phyloP scores from a whole-genome alignment of 2,113 vertebrate species.

The Gnathonemus echidnorhynchus region DNA sequence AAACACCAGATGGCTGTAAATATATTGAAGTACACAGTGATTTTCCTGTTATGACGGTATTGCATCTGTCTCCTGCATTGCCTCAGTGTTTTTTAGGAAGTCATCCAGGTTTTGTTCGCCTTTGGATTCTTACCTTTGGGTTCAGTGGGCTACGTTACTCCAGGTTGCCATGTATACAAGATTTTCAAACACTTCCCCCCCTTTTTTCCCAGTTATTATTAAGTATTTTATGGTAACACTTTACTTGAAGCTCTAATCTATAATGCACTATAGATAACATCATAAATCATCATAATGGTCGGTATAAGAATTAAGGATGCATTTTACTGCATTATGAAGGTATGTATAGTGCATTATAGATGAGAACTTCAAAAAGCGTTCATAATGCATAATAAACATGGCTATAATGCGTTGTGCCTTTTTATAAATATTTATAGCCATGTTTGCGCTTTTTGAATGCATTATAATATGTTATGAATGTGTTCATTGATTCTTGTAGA shows the following conservation, averaged over 20 bases:
- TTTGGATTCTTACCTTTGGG: not conserved
- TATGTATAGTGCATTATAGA: not conserved
- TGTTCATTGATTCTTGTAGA: not conserved
- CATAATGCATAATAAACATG: not conserved
- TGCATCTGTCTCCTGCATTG: not conserved
- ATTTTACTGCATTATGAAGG: not conserved
- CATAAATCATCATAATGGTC: not conserved
- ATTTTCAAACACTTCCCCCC: not conserved
- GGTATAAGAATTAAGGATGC: not conserved
- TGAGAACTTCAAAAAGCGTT: not conserved
- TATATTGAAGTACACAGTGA: not conserved
- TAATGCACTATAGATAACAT: not conserved
- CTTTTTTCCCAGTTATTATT: not conserved
- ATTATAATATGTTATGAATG: not conserved
- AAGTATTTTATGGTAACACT: not conserved
- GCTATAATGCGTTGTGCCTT: not conserved
- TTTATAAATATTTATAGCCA: not conserved
- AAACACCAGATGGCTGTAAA: constrained; percentile 10
- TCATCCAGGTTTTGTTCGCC: not conserved
- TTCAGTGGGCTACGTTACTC: not conserved
- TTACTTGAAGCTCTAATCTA: not conserved
- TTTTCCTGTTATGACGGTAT: not conserved
- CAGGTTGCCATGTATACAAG: not conserved
- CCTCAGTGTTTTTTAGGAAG: not conserved
- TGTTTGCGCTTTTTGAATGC: not conserved